Conservation (phyloP, 2,888 invertebrate genomes). For the Linnaemya vulpina region DNA sequence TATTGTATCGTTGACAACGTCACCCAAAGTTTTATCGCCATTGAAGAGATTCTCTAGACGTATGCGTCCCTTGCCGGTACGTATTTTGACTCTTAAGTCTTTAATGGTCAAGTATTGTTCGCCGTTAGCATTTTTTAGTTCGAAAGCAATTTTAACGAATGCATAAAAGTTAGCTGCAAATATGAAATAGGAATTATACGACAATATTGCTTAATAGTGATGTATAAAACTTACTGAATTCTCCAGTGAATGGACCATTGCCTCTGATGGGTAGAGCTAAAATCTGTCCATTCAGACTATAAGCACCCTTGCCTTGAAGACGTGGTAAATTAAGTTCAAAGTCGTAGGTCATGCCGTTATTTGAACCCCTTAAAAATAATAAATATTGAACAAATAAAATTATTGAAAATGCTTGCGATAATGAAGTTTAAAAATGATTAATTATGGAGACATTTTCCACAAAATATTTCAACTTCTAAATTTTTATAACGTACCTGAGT, state of each 20-base stretch:
- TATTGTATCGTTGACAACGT: conserved; percentile 87
- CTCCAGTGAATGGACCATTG: conserved; percentile 87
- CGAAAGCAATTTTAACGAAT: conserved; percentile 85
- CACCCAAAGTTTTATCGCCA: conserved; percentile 87
- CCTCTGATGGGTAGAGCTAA: conserved; percentile 90
- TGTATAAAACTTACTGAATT: conserved; percentile 86
- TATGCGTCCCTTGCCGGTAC: conserved; percentile 87
- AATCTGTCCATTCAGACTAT: conserved; percentile 87
- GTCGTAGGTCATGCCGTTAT: conserved; percentile 83
- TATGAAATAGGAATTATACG: neutral
- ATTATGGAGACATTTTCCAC: too few relatives aligned
- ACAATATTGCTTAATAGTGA: neutral
- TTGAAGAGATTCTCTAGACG: conserved; percentile 89
- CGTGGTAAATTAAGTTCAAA: conserved; percentile 86
- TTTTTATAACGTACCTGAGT: conserved; percentile 81
- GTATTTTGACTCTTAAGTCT: conserved; percentile 87
- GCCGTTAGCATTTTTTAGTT: conserved; percentile 84
- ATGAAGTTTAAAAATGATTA: too few relatives aligned
- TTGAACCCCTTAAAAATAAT: conserved; percentile 71
- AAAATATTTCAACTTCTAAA: neutral
- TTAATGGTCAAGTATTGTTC: conserved; percentile 86
- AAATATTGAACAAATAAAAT: neutral
- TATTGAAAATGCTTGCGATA: too few relatives aligned
- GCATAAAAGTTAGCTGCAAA: conserved; percentile 87
- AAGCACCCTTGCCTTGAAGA: conserved; percentile 86